A percentile compares a stretch with the other conserved stretches of the same genome.
These are phyloP conservation scores for Xiphorhynchus elegans DNA, from an alignment of 2,113 vertebrate genomes.

Conservation along the genomic window DNA sequence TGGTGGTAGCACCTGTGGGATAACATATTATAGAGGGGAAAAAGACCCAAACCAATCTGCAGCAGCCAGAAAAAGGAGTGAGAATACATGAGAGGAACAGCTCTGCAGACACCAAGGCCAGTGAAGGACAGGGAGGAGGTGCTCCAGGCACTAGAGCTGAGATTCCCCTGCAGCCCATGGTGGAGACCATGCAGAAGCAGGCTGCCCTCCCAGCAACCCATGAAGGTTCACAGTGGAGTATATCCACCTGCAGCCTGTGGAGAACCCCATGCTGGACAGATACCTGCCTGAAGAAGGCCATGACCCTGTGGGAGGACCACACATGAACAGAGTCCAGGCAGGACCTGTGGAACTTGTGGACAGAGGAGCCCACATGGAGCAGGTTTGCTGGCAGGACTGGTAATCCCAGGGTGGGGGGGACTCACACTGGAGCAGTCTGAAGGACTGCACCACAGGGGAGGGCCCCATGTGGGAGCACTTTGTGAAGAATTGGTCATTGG, in stretches of 20 bases:
- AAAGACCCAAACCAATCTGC: background rate
- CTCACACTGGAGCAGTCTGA: background rate
- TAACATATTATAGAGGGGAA: background rate
- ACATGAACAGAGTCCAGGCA: background rate
- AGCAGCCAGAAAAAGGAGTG: background rate
- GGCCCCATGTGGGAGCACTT: background rate
- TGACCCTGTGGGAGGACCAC: rapidly evolving
- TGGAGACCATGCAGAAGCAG: background rate
- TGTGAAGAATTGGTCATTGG: background rate
- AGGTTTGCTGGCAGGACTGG: background rate
- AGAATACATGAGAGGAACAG: background rate
- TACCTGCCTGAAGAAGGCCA: background rate
- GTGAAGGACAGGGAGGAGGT: background rate
- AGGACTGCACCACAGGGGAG: background rate
- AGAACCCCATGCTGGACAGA: background rate
- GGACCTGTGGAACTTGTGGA: background rate
- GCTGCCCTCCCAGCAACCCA: no score
- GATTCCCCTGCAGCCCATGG: background rate
- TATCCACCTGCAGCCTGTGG: background rate
- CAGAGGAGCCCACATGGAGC: background rate
- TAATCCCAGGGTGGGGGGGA: background rate
- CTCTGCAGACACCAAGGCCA: background rate
- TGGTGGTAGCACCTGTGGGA: background rate
- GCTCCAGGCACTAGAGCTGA: background rate
- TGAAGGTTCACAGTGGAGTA: background rate